Percentiles rank a stretch among this genome's conserved stretches.
These are phyloP conservation scores for Amazona guildingii DNA, from an alignment of 2,113 vertebrate species.

Conservation along the genomic window DNA sequence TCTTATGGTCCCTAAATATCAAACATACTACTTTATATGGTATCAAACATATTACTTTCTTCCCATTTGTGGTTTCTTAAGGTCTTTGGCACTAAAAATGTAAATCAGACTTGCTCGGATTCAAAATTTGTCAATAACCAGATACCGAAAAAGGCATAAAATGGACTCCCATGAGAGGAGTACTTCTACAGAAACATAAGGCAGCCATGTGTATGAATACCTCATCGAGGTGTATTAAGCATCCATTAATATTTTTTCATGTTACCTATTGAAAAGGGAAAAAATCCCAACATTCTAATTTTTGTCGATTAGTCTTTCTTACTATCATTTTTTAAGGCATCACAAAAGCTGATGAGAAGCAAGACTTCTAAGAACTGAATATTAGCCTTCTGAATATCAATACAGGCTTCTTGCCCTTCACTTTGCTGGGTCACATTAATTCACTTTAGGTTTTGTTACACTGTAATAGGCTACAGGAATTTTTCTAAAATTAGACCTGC, in stretches of 20 bases:
- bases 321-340: slow-evolving; percentile 32
- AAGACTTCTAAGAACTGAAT: neutral
- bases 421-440: neutral
- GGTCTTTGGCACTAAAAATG: too few relatives aligned
- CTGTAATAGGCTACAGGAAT: neutral
- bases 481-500: slow-evolving; percentile 30
- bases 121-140: too few relatives aligned
- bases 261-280: neutral
- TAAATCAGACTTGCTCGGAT: too few relatives aligned
- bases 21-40: too few relatives aligned
- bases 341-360: neutral
- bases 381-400: neutral
- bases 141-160: too few relatives aligned
- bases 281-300: neutral
- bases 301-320: slow-evolving; percentile 10
- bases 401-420: neutral
- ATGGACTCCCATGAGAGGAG: too few relatives aligned
- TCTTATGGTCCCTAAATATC: too few relatives aligned
- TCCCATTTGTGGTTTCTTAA: too few relatives aligned
- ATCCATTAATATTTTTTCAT: slow-evolving; percentile 32
- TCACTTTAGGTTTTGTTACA: neutral
- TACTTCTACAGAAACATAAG: neutral
- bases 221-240: neutral
- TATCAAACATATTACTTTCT: too few relatives aligned
- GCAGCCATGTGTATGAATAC: neutral